These are phyloP conservation scores for Pygoscelis antarcticus DNA, from an alignment of 2,113 vertebrate species.

Conservation along the genomic window DNA sequence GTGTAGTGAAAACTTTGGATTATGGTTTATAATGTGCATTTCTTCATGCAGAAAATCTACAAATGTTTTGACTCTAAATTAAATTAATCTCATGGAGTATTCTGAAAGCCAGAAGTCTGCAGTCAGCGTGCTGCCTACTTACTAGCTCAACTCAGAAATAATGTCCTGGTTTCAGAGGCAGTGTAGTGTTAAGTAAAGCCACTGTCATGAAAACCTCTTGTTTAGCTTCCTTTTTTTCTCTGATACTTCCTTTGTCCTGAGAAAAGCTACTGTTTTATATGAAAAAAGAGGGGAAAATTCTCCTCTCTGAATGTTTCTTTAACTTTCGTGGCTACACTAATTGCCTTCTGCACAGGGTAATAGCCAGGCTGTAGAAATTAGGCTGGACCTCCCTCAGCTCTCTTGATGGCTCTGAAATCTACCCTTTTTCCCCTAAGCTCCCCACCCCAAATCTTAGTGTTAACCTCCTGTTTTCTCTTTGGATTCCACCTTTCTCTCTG, in stretches of 20 bases:
- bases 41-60: slow-evolving; percentile 31
- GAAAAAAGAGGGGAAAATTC: background rate
- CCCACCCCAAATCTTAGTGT: background rate
- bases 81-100: background rate
- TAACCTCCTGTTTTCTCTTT: background rate
- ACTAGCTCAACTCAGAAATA: background rate
- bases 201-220: background rate
- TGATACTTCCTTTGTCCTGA: background rate
- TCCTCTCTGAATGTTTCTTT: background rate
- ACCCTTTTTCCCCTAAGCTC: background rate
- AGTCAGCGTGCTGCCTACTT: background rate
- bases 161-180: background rate
- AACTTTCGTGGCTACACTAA: background rate
- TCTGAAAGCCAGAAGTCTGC: background rate
- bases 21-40: background rate
- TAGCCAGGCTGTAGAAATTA: background rate
- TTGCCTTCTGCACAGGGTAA: background rate
- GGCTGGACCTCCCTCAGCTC: background rate
- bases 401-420: background rate
- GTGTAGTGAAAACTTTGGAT: background rate
- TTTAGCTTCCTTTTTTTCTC: background rate
- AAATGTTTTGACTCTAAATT: background rate
- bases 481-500: background rate
- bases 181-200: background rate
- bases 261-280: background rate